These are phyloP conservation scores for Mustela lutreola DNA, from an alignment of 2,113 vertebrate species.

Conservation along the genomic window DNA sequence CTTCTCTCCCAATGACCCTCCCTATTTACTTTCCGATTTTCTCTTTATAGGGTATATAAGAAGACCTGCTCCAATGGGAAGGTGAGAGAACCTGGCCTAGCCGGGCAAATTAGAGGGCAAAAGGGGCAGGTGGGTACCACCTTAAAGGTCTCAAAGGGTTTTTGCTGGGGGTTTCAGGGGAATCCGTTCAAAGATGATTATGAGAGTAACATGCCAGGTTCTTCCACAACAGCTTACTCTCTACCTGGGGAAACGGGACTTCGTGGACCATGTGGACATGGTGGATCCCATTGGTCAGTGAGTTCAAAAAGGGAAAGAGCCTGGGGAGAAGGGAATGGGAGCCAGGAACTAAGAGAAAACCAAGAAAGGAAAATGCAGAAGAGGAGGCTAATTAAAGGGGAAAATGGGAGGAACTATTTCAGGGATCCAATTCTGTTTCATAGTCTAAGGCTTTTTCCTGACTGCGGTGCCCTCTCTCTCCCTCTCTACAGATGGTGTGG, in stretches of 20 bases:
- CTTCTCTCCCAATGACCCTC: neutral
- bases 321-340: constrained; percentile 21
- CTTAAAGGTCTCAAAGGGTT: neutral
- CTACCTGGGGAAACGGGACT: constrained; percentile 94
- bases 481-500: constrained; percentile 89
- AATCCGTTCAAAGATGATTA: neutral
- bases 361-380: neutral
- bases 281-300: constrained; percentile 92
- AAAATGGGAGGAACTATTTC: neutral
- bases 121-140: neutral
- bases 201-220: constrained; percentile 45
- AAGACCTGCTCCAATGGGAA: constrained; percentile 92
- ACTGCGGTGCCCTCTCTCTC: neutral
- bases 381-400: neutral
- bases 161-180: neutral
- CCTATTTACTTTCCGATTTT: constrained; percentile 36
- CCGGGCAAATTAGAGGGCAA: constrained; percentile 26
- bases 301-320: constrained; percentile 40
- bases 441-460: neutral
- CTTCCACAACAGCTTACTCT: constrained; percentile 89
- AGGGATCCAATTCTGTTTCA: constrained; percentile 1
- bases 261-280: constrained; percentile 92
- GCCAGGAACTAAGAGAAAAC: neutral
- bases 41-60: constrained; percentile 91
- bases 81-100: constrained; percentile 85